These are phyloP conservation scores for Subanguina moxae DNA, from an alignment of 1,140 invertebrate species.

Conservation along the genomic window DNA sequence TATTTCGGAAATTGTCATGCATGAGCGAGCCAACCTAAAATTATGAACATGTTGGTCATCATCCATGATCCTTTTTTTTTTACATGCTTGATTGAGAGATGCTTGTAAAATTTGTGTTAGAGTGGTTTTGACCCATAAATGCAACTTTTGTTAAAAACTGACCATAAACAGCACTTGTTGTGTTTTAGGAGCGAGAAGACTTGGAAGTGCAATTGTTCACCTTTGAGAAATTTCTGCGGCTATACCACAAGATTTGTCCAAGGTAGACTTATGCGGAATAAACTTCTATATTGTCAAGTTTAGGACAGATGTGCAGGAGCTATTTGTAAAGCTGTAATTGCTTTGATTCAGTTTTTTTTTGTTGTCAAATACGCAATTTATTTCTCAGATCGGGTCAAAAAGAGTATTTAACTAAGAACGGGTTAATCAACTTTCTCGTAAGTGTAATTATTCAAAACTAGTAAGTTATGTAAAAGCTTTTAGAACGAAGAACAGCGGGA, in stretches of 20 bases:
- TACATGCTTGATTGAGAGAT: no score
- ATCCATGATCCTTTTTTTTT: no score
- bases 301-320: constrained; percentile 94
- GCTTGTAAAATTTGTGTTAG: not conserved
- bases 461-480: constrained; percentile 60
- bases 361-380: constrained; percentile 2
- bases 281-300: no score
- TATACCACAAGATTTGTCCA: constrained; percentile 99
- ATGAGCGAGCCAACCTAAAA: no score
- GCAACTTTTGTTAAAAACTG: no score
- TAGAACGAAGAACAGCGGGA: constrained; percentile 88
- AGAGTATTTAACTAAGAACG: constrained; percentile 64
- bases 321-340: constrained; percentile 92
- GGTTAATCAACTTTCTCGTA: constrained; percentile 76
- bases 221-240: constrained; percentile 94
- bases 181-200: constrained; percentile 67
- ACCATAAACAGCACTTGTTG: no score
- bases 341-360: not conserved
- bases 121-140: no score
- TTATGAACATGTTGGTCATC: no score
- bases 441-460: not conserved
- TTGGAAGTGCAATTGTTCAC: constrained; percentile 92
- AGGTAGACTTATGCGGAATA: no score
- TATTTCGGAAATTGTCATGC: no score
- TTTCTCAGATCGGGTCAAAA: constrained; percentile 60